Evolutionary conservation across 2,888 invertebrate genomes (phyloP).

Genomic region (Parnassius orleans): DNA sequence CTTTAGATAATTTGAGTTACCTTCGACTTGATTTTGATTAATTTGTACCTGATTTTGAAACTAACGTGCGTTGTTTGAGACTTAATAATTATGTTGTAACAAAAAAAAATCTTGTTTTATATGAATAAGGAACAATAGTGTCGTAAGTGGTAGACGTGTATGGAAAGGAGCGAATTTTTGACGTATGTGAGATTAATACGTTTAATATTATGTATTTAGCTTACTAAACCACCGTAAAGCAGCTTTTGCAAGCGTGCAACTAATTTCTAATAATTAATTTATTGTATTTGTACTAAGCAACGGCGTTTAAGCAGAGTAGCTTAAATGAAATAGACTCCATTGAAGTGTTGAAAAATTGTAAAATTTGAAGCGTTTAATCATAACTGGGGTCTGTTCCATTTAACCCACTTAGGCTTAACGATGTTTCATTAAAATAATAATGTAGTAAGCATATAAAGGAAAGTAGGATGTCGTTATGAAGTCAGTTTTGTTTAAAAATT

Average conservation of each 20-base stretch:
- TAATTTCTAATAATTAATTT: constrained; percentile 60
- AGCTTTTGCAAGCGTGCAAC: constrained; percentile 74
- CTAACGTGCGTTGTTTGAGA: constrained; percentile 62
- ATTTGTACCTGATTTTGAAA: constrained; percentile 79
- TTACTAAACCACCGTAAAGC: constrained; percentile 71
- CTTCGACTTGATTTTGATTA: constrained; percentile 73
- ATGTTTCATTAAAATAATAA: constrained; percentile 36
- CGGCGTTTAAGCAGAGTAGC: too few relatives aligned
- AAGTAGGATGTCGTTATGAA: constrained; percentile 51
- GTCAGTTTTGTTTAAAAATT: constrained; percentile 59
- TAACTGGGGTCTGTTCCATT: not conserved
- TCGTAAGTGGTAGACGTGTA: constrained; percentile 48
- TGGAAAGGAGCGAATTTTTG: constrained; percentile 68
- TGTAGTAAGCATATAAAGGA: constrained; percentile 69
- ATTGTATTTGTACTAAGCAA: constrained; percentile 52
- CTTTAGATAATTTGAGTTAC: constrained; percentile 70
- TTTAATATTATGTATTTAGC: constrained; percentile 48
- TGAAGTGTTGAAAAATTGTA: too few relatives aligned
- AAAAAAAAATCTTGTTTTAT: constrained; percentile 66
- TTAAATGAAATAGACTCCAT: not conserved
- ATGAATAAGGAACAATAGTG: constrained; percentile 49
- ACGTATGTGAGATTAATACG: constrained; percentile 51
- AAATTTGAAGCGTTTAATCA: too few relatives aligned
- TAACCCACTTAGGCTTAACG: constrained; percentile 27
- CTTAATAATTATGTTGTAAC: constrained; percentile 62